phyloP scores from a whole-genome alignment of 1,140 invertebrate species.

The Drosophila repletoides region DNA sequence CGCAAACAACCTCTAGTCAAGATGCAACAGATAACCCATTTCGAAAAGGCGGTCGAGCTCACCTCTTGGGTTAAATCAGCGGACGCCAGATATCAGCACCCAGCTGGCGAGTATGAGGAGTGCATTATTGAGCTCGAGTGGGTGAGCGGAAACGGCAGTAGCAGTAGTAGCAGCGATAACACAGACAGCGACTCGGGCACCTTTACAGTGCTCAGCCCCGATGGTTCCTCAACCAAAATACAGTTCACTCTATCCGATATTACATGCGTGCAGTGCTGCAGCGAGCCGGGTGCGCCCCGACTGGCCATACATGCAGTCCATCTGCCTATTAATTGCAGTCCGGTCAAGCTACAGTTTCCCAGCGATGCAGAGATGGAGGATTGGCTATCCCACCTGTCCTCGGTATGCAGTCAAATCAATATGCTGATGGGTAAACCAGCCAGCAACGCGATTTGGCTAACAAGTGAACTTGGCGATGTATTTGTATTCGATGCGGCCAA shows the following conservation, averaged over 20 bases:
- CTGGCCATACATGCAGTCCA: constrained; percentile 88
- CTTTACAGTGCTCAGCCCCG: constrained; percentile 89
- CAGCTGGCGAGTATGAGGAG: constrained; percentile 86
- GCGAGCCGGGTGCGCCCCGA: constrained; percentile 89
- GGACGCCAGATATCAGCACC: constrained; percentile 87
- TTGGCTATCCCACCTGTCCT: constrained; percentile 91
- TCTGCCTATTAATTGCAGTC: constrained; percentile 83
- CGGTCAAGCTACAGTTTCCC: constrained; percentile 88
- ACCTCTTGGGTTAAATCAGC: constrained; percentile 92
- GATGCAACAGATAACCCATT: constrained; percentile 84
- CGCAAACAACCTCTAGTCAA: constrained; percentile 81
- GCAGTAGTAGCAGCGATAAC: constrained; percentile 75
- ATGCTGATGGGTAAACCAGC: constrained; percentile 87
- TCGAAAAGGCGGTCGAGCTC: constrained; percentile 90
- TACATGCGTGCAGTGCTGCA: constrained; percentile 88
- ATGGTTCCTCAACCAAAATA: constrained; percentile 89
- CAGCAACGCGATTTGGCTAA: constrained; percentile 89
- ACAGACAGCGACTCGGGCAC: constrained; percentile 86
- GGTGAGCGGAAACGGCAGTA: constrained; percentile 84
- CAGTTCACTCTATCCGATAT: constrained; percentile 84
- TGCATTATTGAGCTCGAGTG: constrained; percentile 92
- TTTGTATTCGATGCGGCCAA: constrained; percentile 88
- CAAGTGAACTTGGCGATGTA: constrained; percentile 90
- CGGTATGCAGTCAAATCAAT: constrained; percentile 88
- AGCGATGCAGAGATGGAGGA: constrained; percentile 93